Evolutionary conservation across 2,888 invertebrate species (phyloP), one percentile per base, ranked within the genome.

Genomic region (Elegia similella): DNA sequence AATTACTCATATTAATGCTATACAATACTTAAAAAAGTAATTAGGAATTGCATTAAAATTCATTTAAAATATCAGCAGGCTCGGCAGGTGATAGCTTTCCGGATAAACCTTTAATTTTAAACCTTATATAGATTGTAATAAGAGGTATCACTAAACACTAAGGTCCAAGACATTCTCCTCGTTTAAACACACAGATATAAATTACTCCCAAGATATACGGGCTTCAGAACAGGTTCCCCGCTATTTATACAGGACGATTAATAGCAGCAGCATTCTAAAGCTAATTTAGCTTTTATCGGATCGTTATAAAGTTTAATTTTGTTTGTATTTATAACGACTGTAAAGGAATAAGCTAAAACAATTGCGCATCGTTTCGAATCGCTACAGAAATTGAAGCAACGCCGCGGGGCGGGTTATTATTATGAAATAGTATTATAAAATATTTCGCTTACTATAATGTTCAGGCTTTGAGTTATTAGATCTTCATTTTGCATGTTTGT

Each of bases 161-260:
- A 30, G 30, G 53, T 56, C 55, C 54, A 55, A 32, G 50, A n/a
- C 58, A 52, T 61, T 59, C 53, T 58, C 57, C 60, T 62, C 29
- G 48, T 56, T 48, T 55, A 47, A 55, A 47, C 17, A 46, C 56
- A 48, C 56, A 56, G 15, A 56, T 56, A 56, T 56, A 59, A 53
- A 53, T 56, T 53, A 42, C 56, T 56, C 23, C 44, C 48, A 58
- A 57, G 59, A 60, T 57, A 58, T 50, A 59, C 64, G 66, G 61
- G 63, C 66, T 63, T 61, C 59, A 57, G 68, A 73, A 74, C 73
- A 71, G 67, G 73, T 72, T 71, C 66, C 62, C 50, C 57, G 66
- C 67, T 73, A 74, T 74, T 74, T 72, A 73, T 73, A 73, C 63
- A 65, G 62, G 63, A 42, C 68, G 72, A 72, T 73, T 74, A 73